Evolutionary conservation across 2,797 vertebrate species (phyloP).

Genomic region (Vespertilio murinus): DNA sequence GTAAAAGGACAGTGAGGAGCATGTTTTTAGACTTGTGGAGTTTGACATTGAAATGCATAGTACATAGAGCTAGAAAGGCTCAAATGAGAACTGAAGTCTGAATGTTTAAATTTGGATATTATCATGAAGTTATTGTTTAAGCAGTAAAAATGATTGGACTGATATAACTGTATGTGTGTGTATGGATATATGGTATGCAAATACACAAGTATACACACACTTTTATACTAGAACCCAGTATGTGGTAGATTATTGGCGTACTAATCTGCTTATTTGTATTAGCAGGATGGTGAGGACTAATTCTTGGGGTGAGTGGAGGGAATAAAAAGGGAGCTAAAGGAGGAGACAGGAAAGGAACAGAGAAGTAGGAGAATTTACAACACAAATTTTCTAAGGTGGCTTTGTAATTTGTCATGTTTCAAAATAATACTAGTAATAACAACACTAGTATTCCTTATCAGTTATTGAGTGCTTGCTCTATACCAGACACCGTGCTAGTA

Average conservation of each 20-base stretch:
- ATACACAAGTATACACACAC: neutral
- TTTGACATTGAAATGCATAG: neutral
- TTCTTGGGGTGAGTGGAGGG: neutral
- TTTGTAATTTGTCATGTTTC: neutral
- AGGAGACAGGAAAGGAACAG: neutral
- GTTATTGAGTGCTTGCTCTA: neutral
- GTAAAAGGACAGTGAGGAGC: neutral
- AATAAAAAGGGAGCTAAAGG: neutral
- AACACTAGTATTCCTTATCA: neutral
- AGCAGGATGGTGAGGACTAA: neutral
- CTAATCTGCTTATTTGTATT: neutral
- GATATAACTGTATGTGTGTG: neutral
- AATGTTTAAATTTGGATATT: conserved; percentile 8
- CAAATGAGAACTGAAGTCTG: conserved; percentile 31
- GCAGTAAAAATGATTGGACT: conserved; percentile 46
- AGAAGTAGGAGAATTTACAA: neutral
- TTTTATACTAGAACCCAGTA: neutral
- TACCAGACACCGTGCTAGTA: neutral
- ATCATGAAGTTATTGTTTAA: neutral
- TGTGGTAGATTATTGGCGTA: neutral
- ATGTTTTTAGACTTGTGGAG: conserved; percentile 12
- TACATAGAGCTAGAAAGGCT: conserved; percentile 14
- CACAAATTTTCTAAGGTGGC: neutral
- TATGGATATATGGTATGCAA: neutral
- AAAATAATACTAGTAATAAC: neutral